Conservation (phyloP, 2,888 invertebrate genomes). For the Eupithecia centaureata region DNA sequence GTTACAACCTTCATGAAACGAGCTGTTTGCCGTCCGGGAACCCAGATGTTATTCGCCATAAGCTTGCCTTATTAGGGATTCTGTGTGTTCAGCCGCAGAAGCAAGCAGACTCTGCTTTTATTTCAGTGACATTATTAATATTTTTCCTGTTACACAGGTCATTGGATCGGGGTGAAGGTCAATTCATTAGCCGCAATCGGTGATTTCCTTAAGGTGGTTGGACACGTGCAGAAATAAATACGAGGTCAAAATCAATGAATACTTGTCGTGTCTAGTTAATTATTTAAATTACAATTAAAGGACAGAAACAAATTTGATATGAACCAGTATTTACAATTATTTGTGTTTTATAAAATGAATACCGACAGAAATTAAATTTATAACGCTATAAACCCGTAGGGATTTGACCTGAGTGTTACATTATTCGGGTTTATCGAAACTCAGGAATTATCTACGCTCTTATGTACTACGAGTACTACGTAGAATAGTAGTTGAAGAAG, state of each 20-base stretch:
- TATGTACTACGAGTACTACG: too few relatives aligned
- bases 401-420: too few relatives aligned
- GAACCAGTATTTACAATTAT: too few relatives aligned
- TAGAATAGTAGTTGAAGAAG: too few relatives aligned
- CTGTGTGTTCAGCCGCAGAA: slow-evolving; percentile 69
- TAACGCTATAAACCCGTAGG: too few relatives aligned
- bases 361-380: too few relatives aligned
- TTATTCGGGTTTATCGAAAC: too few relatives aligned
- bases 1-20: slow-evolving; percentile 9
- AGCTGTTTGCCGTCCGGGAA: slow-evolving; percentile 77
- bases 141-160: slow-evolving; percentile 50
- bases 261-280: too few relatives aligned
- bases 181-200: slow-evolving; percentile 24
- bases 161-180: slow-evolving; percentile 31
- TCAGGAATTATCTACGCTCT: too few relatives aligned
- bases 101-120: slow-evolving; percentile 68
- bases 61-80: slow-evolving; percentile 81
- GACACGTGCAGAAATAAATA: not conserved
- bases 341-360: too few relatives aligned
- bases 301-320: too few relatives aligned
- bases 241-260: not conserved
- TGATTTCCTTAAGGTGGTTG: slow-evolving; percentile 15
- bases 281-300: too few relatives aligned
- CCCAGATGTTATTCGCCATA: slow-evolving; percentile 82
- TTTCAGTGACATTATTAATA: slow-evolving; percentile 73